Conservation (phyloP, 2,888 invertebrate genomes). For the Cyrtodaria siliqua region DNA sequence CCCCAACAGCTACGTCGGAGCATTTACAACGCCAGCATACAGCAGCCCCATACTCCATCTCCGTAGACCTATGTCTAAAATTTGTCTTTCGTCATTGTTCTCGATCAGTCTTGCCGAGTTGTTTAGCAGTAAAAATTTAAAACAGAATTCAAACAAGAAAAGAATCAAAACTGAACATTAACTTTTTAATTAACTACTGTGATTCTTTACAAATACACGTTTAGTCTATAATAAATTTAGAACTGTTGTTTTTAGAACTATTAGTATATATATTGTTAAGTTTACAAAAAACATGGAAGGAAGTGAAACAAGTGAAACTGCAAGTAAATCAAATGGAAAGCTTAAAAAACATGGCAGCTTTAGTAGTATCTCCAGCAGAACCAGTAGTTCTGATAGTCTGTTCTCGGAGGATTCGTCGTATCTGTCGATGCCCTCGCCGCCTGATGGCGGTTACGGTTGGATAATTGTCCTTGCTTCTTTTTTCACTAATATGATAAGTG, state of each 20-base stretch:
- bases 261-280: slow-evolving; percentile 1
- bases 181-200: too few species aligned
- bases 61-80: slow-evolving; percentile 80
- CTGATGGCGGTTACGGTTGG: slow-evolving; percentile 98
- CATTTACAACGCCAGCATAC: background rate
- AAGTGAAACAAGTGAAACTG: slow-evolving; percentile 42
- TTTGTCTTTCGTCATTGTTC: slow-evolving; percentile 77
- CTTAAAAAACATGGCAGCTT: slow-evolving; percentile 8
- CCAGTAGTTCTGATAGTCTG: slow-evolving; percentile 53
- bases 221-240: too few species aligned
- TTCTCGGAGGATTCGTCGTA: slow-evolving; percentile 62
- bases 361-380: slow-evolving; percentile 46
- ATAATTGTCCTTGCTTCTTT: slow-evolving; percentile 95
- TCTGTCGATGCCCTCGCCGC: slow-evolving; percentile 84
- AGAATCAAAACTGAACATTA: slow-evolving; percentile 10
- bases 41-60: slow-evolving; percentile 68
- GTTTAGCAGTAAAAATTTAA: slow-evolving; percentile 78
- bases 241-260: too few species aligned
- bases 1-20: slow-evolving; percentile 14
- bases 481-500: slow-evolving; percentile 95
- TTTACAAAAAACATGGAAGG: slow-evolving; percentile 42
- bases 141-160: slow-evolving; percentile 8
- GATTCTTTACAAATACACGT: too few species aligned
- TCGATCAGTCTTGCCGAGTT: slow-evolving; percentile 79
- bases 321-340: slow-evolving; percentile 16